Evolutionary conservation across 2,888 invertebrate species (phyloP).

Genomic region (Spilarctia lutea): DNA sequence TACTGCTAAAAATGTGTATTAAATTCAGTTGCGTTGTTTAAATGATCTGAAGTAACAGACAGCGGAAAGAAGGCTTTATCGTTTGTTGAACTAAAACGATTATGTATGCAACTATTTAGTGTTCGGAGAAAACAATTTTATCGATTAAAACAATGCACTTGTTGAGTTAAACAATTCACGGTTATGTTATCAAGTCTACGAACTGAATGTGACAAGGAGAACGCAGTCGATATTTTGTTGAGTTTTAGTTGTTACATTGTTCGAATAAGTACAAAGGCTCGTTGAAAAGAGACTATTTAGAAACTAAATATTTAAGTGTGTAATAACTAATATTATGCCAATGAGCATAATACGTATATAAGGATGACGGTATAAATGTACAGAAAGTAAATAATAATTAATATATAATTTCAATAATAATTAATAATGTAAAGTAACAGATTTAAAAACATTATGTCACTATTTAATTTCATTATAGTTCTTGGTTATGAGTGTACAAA

Average conservation of each 20-base stretch:
- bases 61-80: neutral
- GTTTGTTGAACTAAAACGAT: neutral
- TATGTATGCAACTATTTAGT: slow-evolving; percentile 2
- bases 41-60: too few relatives aligned
- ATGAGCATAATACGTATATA: neutral
- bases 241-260: neutral
- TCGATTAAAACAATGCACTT: slow-evolving; percentile 21
- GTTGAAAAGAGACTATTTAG: neutral
- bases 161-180: slow-evolving; percentile 2
- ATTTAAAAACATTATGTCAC: neutral
- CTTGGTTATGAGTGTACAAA: neutral
- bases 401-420: neutral
- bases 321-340: neutral
- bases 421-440: neutral
- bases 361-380: neutral
- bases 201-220: slow-evolving; percentile 9
- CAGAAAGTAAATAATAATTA: too few relatives aligned
- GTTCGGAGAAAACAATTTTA: slow-evolving; percentile 35
- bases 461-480: neutral
- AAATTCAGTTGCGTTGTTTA: too few relatives aligned
- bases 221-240: neutral
- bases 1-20: too few relatives aligned
- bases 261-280: neutral
- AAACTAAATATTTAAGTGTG: neutral
- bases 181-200: slow-evolving; percentile 35